These are phyloP conservation scores for Myripristis jacobus DNA, from an alignment of 2,797 vertebrate genomes.

Conservation along the genomic window DNA sequence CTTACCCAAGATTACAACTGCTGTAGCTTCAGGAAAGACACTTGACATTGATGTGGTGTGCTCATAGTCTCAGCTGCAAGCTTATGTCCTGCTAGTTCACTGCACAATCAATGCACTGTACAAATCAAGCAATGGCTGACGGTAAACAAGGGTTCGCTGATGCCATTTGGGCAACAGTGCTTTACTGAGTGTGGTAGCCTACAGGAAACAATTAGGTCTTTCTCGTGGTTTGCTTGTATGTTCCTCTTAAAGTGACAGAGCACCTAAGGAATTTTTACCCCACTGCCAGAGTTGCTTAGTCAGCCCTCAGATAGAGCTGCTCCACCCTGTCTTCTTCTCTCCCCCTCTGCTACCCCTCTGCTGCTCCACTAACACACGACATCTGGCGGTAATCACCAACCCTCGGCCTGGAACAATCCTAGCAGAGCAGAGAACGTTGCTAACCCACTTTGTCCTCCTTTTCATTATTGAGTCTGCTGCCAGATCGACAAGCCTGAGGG, in stretches of 20 bases:
- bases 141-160: conserved; percentile 11
- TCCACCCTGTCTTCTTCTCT: conserved; percentile 35
- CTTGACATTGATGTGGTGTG: background rate
- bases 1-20: conserved; percentile 17
- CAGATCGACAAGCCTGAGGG: conserved; percentile 28
- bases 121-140: background rate
- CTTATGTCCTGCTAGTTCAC: conserved; percentile 7
- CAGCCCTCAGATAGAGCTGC: conserved; percentile 42
- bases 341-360: conserved; percentile 28
- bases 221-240: conserved; percentile 18
- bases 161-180: conserved; percentile 12
- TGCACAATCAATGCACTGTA: conserved; percentile 17
- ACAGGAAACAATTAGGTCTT: conserved; percentile 25
- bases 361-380: conserved; percentile 56
- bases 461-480: conserved; percentile 10
- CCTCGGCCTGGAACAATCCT: conserved; percentile 18
- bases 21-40: background rate
- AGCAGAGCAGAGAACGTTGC: conserved; percentile 31
- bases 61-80: conserved; percentile 11
- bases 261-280: conserved; percentile 54
- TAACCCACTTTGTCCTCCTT: conserved; percentile 47
- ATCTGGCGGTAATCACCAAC: conserved; percentile 73
- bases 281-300: conserved; percentile 48
- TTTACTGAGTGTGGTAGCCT: conserved; percentile 10
- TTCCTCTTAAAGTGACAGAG: conserved; percentile 55